Evolutionary conservation across 2,797 vertebrate genomes (phyloP), one percentile per base, ranked within the genome.

Genomic region (Emydoidea blandingii): DNA sequence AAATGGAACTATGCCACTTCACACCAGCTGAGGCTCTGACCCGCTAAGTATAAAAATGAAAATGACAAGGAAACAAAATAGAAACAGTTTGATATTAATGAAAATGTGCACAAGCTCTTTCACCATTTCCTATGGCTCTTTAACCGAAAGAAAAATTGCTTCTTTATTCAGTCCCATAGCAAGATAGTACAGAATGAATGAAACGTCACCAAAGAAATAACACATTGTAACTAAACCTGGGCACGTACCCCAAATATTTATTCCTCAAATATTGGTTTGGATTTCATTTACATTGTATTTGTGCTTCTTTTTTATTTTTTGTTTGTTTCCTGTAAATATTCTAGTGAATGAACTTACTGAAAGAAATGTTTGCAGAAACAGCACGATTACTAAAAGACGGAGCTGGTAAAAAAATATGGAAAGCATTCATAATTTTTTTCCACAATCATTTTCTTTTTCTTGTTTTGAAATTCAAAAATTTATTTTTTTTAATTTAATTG

Each of bases 61-160:
- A 91, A 87, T 95, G 91, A 90, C 88, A 93, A 94, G 93, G 96
- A 62, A 94, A 93, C 92, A 97, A 81, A 94, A 56, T 85, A 95
- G 21, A 92, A 96, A 95, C 83, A 96, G 96, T 95, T 93, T 96
- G 95, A 96, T 95, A 88, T 95, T 95, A 96, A 96, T 96, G 95
- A 97, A 98, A 97, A 96, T 25, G 89, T 93, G 80, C 83, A 86
- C 72, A 92, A 95, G 94, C 65, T 83, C 83, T 94, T 97, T 97
- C 90, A 92, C 94, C 96, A 94, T 95, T 93, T 85, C 65, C 57
- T 94, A 87, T 85, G 87, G 90, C 89, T 72, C 87, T 96, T 88
- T 18, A 52, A 91, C 83, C 88, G 74, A 31, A 95, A 87, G 87
- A 96, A 92, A 5, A 81, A 5, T 29, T 0, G 11, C 41, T 68